phyloP scores from a whole-genome alignment of 2,888 invertebrate species.

The Loripinus fragilis region DNA sequence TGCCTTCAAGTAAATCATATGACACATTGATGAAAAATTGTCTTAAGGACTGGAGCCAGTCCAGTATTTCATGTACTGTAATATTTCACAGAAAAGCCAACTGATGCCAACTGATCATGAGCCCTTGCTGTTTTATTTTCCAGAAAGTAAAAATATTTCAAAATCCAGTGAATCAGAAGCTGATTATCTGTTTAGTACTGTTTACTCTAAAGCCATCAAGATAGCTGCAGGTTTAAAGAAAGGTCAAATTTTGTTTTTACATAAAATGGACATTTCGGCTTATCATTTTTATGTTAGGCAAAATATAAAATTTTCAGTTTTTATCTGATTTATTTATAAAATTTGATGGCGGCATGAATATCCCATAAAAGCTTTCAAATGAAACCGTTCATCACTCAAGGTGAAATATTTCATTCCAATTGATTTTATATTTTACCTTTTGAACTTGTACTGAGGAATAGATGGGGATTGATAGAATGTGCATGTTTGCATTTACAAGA shows the following conservation, averaged over 20 bases:
- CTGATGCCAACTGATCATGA: no score
- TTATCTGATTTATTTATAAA: constrained; percentile 40
- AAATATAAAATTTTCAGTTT: constrained; percentile 50
- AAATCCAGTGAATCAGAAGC: no score
- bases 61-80: no score
- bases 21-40: no score
- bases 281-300: constrained; percentile 57
- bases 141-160: no score
- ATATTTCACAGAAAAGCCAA: no score
- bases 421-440: background rate
- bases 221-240: constrained; percentile 12
- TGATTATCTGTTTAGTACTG: no score
- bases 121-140: no score
- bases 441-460: background rate
- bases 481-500: no score
- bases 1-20: no score
- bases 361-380: constrained; percentile 14
- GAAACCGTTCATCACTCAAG: constrained; percentile 12
- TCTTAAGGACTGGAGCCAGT: no score
- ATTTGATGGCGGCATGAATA: constrained; percentile 14
- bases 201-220: background rate
- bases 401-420: constrained; percentile 1
- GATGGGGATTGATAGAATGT: no score
- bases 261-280: constrained; percentile 57
- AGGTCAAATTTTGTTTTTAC: constrained; percentile 26